phyloP scores from a whole-genome alignment of 2,888 invertebrate species.

The Cosmia trapezina region DNA sequence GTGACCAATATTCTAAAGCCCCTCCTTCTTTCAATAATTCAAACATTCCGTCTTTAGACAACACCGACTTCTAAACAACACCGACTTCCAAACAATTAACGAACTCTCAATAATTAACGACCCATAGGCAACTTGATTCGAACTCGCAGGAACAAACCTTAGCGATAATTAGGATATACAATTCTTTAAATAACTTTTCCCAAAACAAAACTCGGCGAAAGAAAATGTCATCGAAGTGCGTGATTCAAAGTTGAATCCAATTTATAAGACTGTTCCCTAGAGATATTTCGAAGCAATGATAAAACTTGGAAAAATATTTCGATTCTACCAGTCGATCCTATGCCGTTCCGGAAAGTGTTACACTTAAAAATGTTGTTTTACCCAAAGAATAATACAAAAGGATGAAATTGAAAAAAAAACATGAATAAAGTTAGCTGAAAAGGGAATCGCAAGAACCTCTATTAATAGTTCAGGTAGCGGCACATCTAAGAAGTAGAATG shows the following conservation, averaged over 20 bases:
- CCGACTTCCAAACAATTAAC: conserved; percentile 81
- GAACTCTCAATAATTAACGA: conserved; percentile 78
- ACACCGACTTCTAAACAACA: conserved; percentile 76
- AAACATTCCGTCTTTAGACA: conserved; percentile 77
- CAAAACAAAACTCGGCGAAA: conserved; percentile 66
- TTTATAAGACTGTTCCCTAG: conserved; percentile 87
- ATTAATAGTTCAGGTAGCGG: conserved; percentile 27
- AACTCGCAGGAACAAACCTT: conserved; percentile 60
- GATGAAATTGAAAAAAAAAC: conserved; percentile 12
- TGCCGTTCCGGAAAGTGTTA: conserved; percentile 44
- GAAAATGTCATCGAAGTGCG: conserved; percentile 75
- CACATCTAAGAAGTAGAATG: conserved; percentile 51
- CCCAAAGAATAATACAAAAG: conserved; percentile 18
- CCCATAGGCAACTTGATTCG: conserved; percentile 63
- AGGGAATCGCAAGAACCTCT: conserved; percentile 12
- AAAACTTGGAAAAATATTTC: conserved; percentile 83
- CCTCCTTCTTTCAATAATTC: conserved; percentile 82
- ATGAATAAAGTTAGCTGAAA: conserved; percentile 4
- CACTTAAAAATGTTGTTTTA: conserved; percentile 31
- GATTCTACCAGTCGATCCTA: conserved; percentile 71
- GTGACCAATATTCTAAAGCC: conserved; percentile 75
- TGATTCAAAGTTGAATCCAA: conserved; percentile 88
- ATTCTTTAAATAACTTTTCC: conserved; percentile 58
- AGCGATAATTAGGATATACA: conserved; percentile 55
- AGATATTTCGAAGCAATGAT: conserved; percentile 85